Percentiles rank a stretch among this genome's conserved stretches.
Evolutionary conservation across 2,888 invertebrate species (phyloP).

Genomic region (Polydrusus pterygomalis): DNA sequence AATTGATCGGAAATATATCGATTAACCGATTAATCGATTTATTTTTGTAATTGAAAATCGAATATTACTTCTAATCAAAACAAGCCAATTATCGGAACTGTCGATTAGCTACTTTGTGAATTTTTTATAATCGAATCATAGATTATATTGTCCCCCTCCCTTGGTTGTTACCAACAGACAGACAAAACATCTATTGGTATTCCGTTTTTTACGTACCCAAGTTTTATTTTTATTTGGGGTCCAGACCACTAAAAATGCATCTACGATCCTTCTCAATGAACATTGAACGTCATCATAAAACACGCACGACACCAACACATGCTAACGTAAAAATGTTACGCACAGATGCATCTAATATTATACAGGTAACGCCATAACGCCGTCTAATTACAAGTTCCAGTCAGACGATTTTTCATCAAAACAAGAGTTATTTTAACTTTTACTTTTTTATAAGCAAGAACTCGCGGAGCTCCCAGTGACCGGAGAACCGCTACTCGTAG

Average conservation of each 20-base stretch:
- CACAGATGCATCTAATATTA: constrained; percentile 36
- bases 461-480: constrained; percentile 33
- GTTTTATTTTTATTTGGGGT: no score
- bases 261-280: neutral
- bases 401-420: constrained; percentile 42
- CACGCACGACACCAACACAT: constrained; percentile 25
- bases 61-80: no score
- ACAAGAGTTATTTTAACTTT: constrained; percentile 42
- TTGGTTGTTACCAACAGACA: no score
- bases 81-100: no score
- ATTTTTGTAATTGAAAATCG: no score
- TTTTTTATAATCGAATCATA: no score
- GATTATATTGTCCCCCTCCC: no score
- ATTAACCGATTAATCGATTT: no score
- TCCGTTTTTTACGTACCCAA: no score
- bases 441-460: constrained; percentile 37
- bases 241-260: neutral
- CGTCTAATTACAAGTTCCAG: constrained; percentile 35
- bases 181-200: no score
- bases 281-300: neutral
- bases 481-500: constrained; percentile 43
- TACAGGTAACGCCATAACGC: constrained; percentile 36
- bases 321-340: constrained; percentile 34
- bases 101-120: no score
- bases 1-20: no score